A percentile compares a stretch with the other conserved stretches of the same genome.
phyloP scores from a whole-genome alignment of 2,888 invertebrate genomes.

The Trichogramma dendrolimi region DNA sequence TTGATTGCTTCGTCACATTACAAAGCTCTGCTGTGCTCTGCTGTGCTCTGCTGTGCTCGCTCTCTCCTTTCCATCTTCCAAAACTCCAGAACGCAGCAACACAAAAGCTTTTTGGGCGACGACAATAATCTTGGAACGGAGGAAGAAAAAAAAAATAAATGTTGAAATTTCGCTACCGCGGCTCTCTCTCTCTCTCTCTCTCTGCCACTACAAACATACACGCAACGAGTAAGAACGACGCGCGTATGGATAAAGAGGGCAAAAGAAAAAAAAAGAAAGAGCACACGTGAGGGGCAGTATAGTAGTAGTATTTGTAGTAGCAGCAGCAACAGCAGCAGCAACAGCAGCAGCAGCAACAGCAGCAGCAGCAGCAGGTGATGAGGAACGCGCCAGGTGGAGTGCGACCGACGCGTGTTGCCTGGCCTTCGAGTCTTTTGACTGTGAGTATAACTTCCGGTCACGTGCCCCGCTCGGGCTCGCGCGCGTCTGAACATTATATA shows the following conservation, averaged over 20 bases:
- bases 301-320: conserved; percentile 5
- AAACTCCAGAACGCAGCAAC: too few relatives aligned
- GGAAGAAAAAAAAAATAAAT: too few relatives aligned
- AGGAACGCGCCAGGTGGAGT: conserved; percentile 44
- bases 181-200: neutral
- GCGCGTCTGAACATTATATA: conserved; percentile 29
- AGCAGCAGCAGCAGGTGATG: conserved; percentile 50
- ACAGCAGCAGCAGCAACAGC: conserved; percentile 49
- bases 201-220: neutral
- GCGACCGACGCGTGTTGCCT: conserved; percentile 46
- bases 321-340: conserved; percentile 49
- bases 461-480: conserved; percentile 35
- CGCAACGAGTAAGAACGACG: neutral
- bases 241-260: conserved; percentile 10
- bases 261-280: conserved; percentile 17
- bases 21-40: too few relatives aligned
- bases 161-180: too few relatives aligned
- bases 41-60: too few relatives aligned
- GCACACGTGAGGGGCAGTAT: conserved; percentile 26
- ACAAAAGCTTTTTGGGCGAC: too few relatives aligned
- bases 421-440: conserved; percentile 27
- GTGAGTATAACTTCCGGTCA: conserved; percentile 40
- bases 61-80: too few relatives aligned
- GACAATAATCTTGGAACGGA: too few relatives aligned
- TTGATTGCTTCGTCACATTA: too few relatives aligned